Evolutionary conservation across 92 coral and sea anemone genomes (phyloP).

Genomic region (Scolanthus callimorphus): DNA sequence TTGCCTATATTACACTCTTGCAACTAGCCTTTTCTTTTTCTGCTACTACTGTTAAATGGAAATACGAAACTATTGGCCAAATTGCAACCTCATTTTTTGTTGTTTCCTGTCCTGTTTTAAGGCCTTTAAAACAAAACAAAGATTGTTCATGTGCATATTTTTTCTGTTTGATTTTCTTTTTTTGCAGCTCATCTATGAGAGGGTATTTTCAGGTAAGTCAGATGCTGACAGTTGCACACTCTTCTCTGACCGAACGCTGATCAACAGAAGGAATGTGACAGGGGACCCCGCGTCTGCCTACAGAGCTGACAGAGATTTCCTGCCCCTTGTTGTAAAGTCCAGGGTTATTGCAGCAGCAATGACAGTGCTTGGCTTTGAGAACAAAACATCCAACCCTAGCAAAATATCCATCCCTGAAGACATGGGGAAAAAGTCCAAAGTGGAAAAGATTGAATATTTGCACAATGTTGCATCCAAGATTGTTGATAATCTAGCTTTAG

Average conservation of each 20-base stretch:
- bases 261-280: slow-evolving; percentile 59
- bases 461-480: slow-evolving; percentile 46
- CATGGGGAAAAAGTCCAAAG: slow-evolving; percentile 1
- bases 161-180: no score
- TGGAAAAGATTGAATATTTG: slow-evolving; percentile 17
- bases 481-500: slow-evolving; percentile 26
- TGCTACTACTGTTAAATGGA: no score
- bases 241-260: slow-evolving; percentile 57
- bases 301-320: slow-evolving; percentile 63
- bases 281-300: slow-evolving; percentile 55
- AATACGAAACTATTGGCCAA: no score
- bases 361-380: slow-evolving; percentile 19
- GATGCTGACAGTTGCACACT: slow-evolving; percentile 53
- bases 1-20: no score
- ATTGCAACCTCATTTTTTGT: no score
- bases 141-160: no score
- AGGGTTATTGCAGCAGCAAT: slow-evolving; percentile 42
- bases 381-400: background rate
- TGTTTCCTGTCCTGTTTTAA: no score
- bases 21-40: no score
- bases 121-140: no score
- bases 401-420: slow-evolving; percentile 2
- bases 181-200: slow-evolving; percentile 20
- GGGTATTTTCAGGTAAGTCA: slow-evolving; percentile 15
- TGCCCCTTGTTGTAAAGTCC: slow-evolving; percentile 38